These are phyloP conservation scores for Trichopoda pennipes DNA, from an alignment of 2,888 invertebrate species.

Conservation along the genomic window DNA sequence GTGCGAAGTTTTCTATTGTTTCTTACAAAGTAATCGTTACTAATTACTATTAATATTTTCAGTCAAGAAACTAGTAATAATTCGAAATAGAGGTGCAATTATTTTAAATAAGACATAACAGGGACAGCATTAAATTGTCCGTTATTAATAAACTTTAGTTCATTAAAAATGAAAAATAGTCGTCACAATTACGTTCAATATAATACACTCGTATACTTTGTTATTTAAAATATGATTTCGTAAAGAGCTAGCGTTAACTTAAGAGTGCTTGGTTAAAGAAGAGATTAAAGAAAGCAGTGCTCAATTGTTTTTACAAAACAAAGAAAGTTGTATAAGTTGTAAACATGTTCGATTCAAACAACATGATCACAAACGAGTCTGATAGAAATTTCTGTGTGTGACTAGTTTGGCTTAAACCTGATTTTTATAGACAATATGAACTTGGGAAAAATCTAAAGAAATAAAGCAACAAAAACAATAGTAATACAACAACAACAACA, in stretches of 20 bases:
- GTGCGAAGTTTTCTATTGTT: no score
- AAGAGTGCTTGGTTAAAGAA: constrained; percentile 15
- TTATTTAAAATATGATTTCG: neutral
- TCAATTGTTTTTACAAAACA: constrained; percentile 20
- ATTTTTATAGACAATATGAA: constrained; percentile 55
- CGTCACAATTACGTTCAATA: no score
- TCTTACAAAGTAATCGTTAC: no score
- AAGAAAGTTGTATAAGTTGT: constrained; percentile 54
- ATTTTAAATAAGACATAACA: no score
- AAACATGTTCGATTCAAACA: constrained; percentile 55
- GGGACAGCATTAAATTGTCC: no score
- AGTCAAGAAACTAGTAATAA: no score
- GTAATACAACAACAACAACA: constrained; percentile 1
- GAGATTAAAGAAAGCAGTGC: constrained; percentile 55
- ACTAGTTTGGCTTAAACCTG: constrained; percentile 51
- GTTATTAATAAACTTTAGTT: no score
- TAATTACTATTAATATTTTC: no score
- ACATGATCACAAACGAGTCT: constrained; percentile 7
- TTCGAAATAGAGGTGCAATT: no score
- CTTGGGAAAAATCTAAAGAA: constrained; percentile 67
- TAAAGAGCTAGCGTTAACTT: constrained; percentile 8
- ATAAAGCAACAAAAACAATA: constrained; percentile 42
- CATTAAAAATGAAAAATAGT: no score
- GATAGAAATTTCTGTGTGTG: constrained; percentile 39
- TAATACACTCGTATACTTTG: no score